Evolutionary conservation across 1,140 invertebrate genomes (phyloP).

Genomic region (Cydia pomonella): DNA sequence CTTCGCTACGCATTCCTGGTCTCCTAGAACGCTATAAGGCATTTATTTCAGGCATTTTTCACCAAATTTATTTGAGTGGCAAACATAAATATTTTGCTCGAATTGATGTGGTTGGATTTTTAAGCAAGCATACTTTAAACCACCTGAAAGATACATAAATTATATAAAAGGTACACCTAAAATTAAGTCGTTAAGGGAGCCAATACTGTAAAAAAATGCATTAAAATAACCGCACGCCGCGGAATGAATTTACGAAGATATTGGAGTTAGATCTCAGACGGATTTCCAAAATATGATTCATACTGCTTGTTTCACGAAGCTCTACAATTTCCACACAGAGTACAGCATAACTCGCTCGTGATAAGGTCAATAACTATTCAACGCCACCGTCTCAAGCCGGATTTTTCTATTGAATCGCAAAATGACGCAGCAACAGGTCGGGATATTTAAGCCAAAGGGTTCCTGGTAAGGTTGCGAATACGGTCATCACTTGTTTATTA

Average conservation of each 20-base stretch:
- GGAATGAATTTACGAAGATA: too few species aligned
- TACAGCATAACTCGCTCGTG: background rate
- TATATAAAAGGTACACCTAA: too few species aligned
- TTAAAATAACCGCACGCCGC: too few species aligned
- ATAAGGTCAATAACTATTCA: conserved; percentile 31
- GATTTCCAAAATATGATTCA: too few species aligned
- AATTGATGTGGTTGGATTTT: conserved; percentile 6
- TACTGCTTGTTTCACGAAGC: too few species aligned
- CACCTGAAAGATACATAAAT: background rate
- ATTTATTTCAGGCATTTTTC: conserved; percentile 30
- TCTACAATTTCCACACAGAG: too few species aligned
- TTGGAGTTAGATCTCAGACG: too few species aligned
- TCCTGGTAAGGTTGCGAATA: background rate
- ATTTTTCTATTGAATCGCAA: conserved; percentile 16
- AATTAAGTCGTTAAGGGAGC: too few species aligned
- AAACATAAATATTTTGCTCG: conserved; percentile 15
- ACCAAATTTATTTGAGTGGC: conserved; percentile 31
- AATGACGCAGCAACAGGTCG: conserved; percentile 17
- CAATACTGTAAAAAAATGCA: too few species aligned
- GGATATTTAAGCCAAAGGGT: conserved; percentile 9
- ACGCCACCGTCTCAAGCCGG: background rate
- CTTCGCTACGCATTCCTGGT: conserved; percentile 26
- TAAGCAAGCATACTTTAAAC: background rate
- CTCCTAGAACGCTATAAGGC: conserved; percentile 25
- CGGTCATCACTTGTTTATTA: background rate